A percentile compares a stretch with the other conserved stretches of the same genome.
Evolutionary conservation across 2,113 vertebrate genomes (phyloP).

Genomic region (Platycercus adscitus): DNA sequence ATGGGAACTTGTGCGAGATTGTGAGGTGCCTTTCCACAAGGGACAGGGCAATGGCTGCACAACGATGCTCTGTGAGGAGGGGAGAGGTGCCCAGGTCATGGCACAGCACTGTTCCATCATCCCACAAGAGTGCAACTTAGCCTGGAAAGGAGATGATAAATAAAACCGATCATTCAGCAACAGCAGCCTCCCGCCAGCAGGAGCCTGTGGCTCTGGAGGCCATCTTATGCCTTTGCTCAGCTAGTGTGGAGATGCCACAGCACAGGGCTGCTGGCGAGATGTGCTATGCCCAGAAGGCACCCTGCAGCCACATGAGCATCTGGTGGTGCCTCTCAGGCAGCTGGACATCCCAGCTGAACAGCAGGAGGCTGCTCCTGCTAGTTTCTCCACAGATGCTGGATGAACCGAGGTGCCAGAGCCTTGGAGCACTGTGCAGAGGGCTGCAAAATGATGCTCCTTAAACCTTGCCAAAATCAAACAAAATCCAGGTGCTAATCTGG

Average conservation of each 20-base stretch:
- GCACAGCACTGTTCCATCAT: neutral
- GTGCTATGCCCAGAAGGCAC: neutral
- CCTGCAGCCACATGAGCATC: accelerated
- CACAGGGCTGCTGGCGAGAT: accelerated
- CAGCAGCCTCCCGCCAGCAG: neutral
- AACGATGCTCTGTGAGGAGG: neutral
- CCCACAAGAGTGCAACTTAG: accelerated
- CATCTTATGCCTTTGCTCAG: neutral
- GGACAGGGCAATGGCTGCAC: neutral
- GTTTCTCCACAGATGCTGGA: accelerated
- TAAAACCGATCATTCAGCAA: neutral
- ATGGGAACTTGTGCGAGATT: neutral
- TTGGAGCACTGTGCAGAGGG: neutral
- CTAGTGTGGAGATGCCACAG: accelerated
- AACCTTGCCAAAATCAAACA: neutral
- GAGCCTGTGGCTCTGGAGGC: neutral
- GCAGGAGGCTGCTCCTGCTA: accelerated
- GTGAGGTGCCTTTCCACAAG: neutral
- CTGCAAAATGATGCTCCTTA: neutral
- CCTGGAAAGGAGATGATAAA: neutral
- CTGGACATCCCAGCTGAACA: accelerated
- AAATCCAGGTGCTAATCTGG: neutral
- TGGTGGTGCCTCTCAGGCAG: accelerated
- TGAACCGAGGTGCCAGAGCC: neutral
- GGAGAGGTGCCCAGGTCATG: neutral